Evolutionary conservation across 2,888 invertebrate species (phyloP).

Genomic region (Ecdyonurus torrentis): DNA sequence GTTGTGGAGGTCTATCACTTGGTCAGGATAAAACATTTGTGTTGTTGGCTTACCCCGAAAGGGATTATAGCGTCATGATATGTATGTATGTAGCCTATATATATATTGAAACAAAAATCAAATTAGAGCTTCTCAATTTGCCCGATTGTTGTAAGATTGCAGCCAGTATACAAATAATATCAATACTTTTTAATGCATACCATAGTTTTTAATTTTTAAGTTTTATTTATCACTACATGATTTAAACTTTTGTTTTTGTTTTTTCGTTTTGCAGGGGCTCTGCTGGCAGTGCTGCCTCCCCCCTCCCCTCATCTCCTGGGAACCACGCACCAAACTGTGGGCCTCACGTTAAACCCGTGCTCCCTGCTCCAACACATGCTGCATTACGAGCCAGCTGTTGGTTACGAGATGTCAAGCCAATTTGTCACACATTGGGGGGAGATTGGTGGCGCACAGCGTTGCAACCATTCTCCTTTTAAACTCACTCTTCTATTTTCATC

Average conservation of each 20-base stretch:
- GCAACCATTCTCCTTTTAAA: background rate
- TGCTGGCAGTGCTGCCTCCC: slow-evolving; percentile 1
- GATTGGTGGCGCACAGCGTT: background rate
- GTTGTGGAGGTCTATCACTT: too few species aligned
- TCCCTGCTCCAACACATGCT: too few species aligned
- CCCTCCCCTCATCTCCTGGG: background rate
- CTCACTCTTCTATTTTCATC: background rate
- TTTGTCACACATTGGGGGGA: background rate
- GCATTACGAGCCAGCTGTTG: background rate
- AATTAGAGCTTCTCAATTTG: too few species aligned
- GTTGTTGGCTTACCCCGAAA: too few species aligned
- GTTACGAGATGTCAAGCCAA: background rate
- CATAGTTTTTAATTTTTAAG: background rate
- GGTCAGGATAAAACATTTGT: too few species aligned
- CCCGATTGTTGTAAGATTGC: too few species aligned
- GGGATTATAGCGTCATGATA: too few species aligned
- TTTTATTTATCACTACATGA: background rate
- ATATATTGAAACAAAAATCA: too few species aligned
- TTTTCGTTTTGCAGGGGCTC: background rate
- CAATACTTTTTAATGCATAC: too few species aligned
- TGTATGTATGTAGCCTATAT: too few species aligned
- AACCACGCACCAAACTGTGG: background rate
- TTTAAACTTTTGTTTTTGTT: background rate
- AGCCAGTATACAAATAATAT: too few species aligned
- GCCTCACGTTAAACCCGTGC: too few species aligned